These are phyloP conservation scores for Elaphurus davidianus DNA, from an alignment of 2,113 vertebrate species.

Conservation along the genomic window DNA sequence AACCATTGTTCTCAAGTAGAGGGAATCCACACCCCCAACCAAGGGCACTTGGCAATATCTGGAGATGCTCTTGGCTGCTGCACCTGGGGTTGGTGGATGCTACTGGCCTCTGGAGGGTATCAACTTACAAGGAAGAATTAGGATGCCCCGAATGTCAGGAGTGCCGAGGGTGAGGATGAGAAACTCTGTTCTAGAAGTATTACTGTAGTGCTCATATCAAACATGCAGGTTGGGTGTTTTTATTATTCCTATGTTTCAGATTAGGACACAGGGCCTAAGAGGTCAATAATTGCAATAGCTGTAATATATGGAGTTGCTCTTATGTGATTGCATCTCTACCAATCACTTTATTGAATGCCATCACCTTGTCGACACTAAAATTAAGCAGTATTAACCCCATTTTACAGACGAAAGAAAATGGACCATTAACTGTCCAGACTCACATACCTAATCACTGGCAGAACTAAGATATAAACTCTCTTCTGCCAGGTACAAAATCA, in stretches of 20 bases:
- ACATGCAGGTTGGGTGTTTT: not conserved
- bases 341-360: not conserved
- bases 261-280: not conserved
- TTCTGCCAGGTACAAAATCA: not conserved
- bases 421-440: not conserved
- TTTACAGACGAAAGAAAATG: not conserved
- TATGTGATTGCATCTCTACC: not conserved
- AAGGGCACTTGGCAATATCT: too few relatives aligned
- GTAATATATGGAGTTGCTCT: not conserved
- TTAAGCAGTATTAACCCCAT: not conserved
- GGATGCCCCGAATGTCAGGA: not conserved
- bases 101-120: not conserved
- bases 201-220: not conserved
- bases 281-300: not conserved
- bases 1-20: not conserved
- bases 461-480: not conserved
- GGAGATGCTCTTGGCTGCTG: not conserved
- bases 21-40: rapidly evolving
- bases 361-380: not conserved
- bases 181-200: not conserved
- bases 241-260: not conserved
- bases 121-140: not conserved
- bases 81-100: not conserved
- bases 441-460: not conserved
- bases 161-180: not conserved